Base-by-base conservation (phyloP, 2,113 vertebrate genomes). In the Dromaius novaehollandiae region DNA sequence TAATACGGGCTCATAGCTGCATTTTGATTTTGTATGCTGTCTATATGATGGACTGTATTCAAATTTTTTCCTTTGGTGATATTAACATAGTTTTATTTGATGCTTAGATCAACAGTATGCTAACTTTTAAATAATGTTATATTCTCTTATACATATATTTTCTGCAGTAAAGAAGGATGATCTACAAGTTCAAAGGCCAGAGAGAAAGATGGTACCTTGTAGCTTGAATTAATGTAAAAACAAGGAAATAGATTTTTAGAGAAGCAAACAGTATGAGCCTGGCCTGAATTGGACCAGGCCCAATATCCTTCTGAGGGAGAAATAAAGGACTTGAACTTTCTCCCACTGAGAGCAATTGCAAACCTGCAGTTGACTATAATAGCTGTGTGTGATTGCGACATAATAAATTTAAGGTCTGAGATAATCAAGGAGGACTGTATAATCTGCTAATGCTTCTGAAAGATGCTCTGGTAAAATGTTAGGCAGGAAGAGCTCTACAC, bases 371-470 rank as follows among this genome's bases (percentile, higher is more conserved):
- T 95, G 88, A 91, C 91, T 93, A 55, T 91, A 89, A 95, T 83
- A 94, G 79, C 91, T 94, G 89, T 89, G 50, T 95, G 82, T 78
- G 91, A 96, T 95, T 95, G 82, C 84, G 71, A 21, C 53, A 82
- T 95, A 95, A 95, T 96, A 96, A 91, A 92, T 96, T 70, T 95
- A 88, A 95, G 94, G 93, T 88, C 94, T 96, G 91, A 87, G 95
- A 92, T 95, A 95, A 95, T 96, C 89, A 95, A 77, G 81, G 85
- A 90, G 48, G 70, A 66, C 86, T 92, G 50, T 81, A 36, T 91
- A 96, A 91, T 95, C 90, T 91, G 66, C 78, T 94, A 95, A 91
- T 50, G 71, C 87, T 86, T 95, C 91, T 92, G 89, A 66, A 86
- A 95, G 82, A 82, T 88, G 44, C 36, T 85, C 36, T 85, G 34